Percentiles rank a stretch among this genome's conserved stretches.
Conservation (phyloP, 2,797 vertebrate species). For the Hemitrygon akajei region DNA sequence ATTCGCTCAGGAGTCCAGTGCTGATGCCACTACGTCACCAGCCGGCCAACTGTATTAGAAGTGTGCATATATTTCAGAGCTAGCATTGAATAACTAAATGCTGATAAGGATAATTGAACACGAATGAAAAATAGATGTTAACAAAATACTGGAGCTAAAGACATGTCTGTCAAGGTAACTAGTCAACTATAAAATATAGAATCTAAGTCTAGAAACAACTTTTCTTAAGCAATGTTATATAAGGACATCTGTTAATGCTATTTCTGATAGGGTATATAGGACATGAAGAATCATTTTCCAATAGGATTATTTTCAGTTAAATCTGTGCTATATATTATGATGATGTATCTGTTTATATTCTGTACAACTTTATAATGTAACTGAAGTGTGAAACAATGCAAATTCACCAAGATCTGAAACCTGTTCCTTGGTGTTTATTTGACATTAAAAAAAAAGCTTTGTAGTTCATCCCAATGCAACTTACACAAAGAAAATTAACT, state of each 20-base stretch:
- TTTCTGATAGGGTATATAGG: not conserved
- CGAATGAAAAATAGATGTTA: not conserved
- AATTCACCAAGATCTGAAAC: too few species aligned
- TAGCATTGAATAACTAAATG: not conserved
- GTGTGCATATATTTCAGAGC: too few species aligned
- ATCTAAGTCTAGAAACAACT: not conserved
- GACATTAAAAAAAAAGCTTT: too few species aligned
- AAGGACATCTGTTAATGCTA: not conserved
- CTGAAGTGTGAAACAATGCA: not conserved
- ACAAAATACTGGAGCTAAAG: too few species aligned
- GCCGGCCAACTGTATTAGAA: not conserved
- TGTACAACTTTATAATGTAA: not conserved
- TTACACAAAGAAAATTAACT: too few species aligned
- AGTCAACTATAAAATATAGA: not conserved
- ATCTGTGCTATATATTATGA: not conserved
- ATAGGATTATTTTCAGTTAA: not conserved
- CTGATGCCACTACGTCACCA: too few species aligned
- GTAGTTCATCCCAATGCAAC: too few species aligned
- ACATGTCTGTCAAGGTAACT: not conserved
- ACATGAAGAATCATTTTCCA: not conserved
- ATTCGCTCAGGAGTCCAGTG: too few species aligned
- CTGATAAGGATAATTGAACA: not conserved
- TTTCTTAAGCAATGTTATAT: not conserved
- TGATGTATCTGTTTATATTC: not conserved
- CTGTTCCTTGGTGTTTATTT: too few species aligned